Base-by-base conservation (phyloP, 2,113 vertebrate species). In the Puma concolor region DNA sequence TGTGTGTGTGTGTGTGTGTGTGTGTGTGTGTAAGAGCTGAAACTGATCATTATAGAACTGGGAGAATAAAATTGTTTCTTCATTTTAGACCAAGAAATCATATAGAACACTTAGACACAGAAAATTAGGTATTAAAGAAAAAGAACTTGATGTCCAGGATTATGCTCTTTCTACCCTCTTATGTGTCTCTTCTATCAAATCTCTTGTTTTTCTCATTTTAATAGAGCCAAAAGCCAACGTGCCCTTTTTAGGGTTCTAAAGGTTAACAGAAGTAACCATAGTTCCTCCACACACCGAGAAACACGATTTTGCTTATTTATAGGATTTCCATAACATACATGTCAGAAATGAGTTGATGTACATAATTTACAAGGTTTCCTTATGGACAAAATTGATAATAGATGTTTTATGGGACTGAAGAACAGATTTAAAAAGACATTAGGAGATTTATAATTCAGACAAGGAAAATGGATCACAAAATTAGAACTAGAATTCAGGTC, bases 251-350 rank as follows among this genome's bases (percentile, higher is more conserved):
- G 5, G 13, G 79, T 60, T 96, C 83, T 84, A 94, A 60, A 81
- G 25, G 41, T 85, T 60, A 94, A 64, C 4, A 79, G 48, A 25
- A 97, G 10, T 71, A 48, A 33, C 52, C 94, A 95, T 7, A 29
- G 15, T 72, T 90, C 16, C 88, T 88, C 33, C 36, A 88, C 50
- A 95, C n/a, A 92, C 27, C 91, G 93, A 82, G 11, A 66, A 93
- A 92, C 10, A 36, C 7, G 84, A 88, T 80, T 72, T 91, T 94
- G 29, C 52, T 92, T 96, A 82, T 54, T 38, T 88, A 72, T 36
- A 88, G 16, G 13, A 72, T 41, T 80, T 87, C 54, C n/a, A 93
- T 88, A 72, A 94, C 94, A 90, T 74, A 5, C 14, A 84, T 36
- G 25, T 66, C 44, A 74, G 33, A 92, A 69, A 88, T 83, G 13